These are phyloP conservation scores for Macrophya annulata DNA, from an alignment of 2,888 invertebrate genomes.

Conservation along the genomic window DNA sequence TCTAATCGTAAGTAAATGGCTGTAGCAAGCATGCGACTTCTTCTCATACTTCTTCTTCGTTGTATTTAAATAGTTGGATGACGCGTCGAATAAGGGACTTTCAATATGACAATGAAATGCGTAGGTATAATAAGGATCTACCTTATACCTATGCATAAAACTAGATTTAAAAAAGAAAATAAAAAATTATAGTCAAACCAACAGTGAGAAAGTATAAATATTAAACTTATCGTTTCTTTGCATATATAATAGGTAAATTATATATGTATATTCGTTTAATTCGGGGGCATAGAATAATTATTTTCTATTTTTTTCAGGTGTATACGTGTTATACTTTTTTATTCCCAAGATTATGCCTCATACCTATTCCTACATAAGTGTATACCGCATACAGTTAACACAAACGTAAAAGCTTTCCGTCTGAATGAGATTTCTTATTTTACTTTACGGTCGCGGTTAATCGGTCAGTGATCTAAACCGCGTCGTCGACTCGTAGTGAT, in stretches of 20 bases:
- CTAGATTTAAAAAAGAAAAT: not conserved
- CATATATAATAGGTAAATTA: not conserved
- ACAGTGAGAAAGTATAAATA: not conserved
- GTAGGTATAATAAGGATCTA: slow-evolving; percentile 28
- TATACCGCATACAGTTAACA: not conserved
- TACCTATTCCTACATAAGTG: not conserved
- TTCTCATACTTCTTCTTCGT: not conserved
- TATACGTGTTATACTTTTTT: not conserved
- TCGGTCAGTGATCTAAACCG: slow-evolving; percentile 49
- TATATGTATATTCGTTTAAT: not conserved
- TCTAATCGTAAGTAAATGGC: slow-evolving; percentile 22
- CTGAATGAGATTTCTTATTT: slow-evolving; percentile 29
- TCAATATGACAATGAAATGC: slow-evolving; percentile 36
- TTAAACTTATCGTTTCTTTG: not conserved
- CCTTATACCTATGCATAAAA: not conserved
- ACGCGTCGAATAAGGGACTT: not conserved
- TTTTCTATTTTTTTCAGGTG: not conserved
- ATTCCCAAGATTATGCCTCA: not conserved
- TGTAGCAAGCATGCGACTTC: not conserved
- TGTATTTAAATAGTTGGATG: slow-evolving; percentile 45
- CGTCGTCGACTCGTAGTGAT: not conserved
- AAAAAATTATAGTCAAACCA: not conserved
- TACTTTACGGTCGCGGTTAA: slow-evolving; percentile 41
- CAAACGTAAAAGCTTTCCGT: not conserved
- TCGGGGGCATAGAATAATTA: not conserved